Percentiles rank a stretch among this genome's conserved stretches.
These are phyloP conservation scores for Microtus richardsoni DNA, from an alignment of 2,113 vertebrate genomes.

Conservation along the genomic window DNA sequence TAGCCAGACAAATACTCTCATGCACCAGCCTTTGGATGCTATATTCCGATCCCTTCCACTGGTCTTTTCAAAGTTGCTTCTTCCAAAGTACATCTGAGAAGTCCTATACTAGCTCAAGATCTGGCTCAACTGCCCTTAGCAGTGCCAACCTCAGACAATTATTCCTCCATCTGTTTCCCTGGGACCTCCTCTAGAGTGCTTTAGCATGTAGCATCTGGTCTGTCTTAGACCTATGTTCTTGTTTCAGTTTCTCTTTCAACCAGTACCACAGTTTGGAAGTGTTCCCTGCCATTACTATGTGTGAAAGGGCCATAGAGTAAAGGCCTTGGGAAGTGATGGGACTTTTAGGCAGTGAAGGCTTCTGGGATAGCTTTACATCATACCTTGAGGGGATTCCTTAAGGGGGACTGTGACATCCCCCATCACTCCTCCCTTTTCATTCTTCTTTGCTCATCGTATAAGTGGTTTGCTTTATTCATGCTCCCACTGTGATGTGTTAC, in stretches of 20 bases:
- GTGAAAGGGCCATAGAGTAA: too few relatives aligned
- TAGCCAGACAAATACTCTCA: not conserved
- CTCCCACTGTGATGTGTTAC: not conserved
- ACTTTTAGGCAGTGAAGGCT: too few relatives aligned
- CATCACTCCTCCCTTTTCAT: too few relatives aligned
- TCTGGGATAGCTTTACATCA: not conserved
- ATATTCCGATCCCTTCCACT: not conserved
- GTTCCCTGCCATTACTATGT: too few relatives aligned
- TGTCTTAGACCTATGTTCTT: not conserved
- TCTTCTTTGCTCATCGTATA: not conserved
- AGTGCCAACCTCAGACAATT: not conserved
- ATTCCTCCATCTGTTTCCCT: not conserved
- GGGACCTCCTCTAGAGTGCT: not conserved
- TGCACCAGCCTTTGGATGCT: not conserved
- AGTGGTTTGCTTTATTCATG: not conserved
- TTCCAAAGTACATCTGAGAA: not conserved
- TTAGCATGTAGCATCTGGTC: not conserved
- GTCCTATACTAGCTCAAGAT: not conserved
- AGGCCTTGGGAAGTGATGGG: not conserved
- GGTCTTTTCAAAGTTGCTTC: not conserved
- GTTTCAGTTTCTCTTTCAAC: not conserved
- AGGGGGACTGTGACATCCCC: not conserved
- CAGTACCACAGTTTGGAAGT: not conserved
- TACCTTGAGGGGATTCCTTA: too few relatives aligned
- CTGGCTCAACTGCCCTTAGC: not conserved